These are phyloP conservation scores for Scatophagus argus DNA, from an alignment of 2,113 vertebrate species.

Conservation along the genomic window DNA sequence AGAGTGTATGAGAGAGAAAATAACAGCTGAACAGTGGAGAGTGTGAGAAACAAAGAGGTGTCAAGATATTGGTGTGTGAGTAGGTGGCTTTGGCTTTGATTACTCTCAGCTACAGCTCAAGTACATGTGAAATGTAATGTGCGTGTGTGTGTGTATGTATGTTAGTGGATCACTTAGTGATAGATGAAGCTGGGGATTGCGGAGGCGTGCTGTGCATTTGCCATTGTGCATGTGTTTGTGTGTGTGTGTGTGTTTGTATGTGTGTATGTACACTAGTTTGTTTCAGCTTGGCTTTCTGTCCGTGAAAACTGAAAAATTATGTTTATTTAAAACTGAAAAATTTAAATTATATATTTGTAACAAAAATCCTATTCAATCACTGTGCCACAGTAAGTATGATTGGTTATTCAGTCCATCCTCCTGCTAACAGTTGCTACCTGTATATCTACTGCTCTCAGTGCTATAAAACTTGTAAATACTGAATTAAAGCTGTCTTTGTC, in stretches of 20 bases:
- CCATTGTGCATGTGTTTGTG: neutral
- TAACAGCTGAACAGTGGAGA: conserved; percentile 57
- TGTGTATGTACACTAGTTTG: neutral
- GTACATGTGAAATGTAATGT: conserved; percentile 44
- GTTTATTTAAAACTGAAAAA: neutral
- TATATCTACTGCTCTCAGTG: neutral
- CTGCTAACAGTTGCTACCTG: neutral
- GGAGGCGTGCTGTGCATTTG: conserved; percentile 10
- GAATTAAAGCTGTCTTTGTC: neutral
- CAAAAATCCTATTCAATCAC: neutral
- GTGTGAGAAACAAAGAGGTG: conserved; percentile 74
- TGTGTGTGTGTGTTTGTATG: neutral
- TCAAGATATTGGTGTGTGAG: conserved; percentile 55
- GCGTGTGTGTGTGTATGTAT: neutral
- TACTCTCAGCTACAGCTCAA: conserved; percentile 48
- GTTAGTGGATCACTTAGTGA: neutral
- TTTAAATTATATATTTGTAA: neutral
- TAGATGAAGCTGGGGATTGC: neutral
- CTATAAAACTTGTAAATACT: neutral
- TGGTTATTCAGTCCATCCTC: neutral
- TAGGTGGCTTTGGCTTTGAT: conserved; percentile 68
- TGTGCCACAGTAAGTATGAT: neutral
- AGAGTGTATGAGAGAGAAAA: conserved; percentile 46
- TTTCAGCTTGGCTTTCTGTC: neutral
- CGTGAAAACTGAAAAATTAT: neutral